These are phyloP conservation scores for Brachionus koreanus DNA, from an alignment of 1,140 invertebrate species.

Conservation along the genomic window DNA sequence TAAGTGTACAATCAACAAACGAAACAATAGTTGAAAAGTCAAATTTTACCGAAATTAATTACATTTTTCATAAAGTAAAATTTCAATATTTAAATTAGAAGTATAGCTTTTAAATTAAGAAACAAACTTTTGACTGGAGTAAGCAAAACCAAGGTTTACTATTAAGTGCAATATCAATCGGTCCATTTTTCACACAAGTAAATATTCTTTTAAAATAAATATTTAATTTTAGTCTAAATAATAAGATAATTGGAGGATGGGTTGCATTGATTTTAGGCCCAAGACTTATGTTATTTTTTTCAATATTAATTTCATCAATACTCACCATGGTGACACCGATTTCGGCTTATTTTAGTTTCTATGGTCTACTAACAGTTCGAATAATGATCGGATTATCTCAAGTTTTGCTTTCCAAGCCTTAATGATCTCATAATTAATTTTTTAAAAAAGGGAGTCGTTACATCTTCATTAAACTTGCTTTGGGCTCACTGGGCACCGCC, in stretches of 20 bases:
- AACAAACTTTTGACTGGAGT: constrained; percentile 18
- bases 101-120: background rate
- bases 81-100: background rate
- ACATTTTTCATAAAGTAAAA: background rate
- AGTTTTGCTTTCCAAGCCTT: background rate
- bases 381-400: constrained; percentile 28
- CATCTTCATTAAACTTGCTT: constrained; percentile 49
- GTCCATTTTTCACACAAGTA: constrained; percentile 32
- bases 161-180: constrained; percentile 11
- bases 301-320: background rate
- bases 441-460: constrained; percentile 46
- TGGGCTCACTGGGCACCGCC: constrained; percentile 54
- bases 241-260: constrained; percentile 38
- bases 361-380: background rate
- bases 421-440: background rate
- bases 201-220: background rate
- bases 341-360: background rate
- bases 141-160: constrained; percentile 19
- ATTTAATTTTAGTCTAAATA: background rate
- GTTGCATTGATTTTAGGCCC: constrained; percentile 6
- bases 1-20: background rate
- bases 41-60: background rate
- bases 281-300: background rate
- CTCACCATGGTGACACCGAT: background rate
- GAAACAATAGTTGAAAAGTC: background rate